These are phyloP conservation scores for Argya squamiceps DNA, from an alignment of 2,797 vertebrate species.

Conservation along the genomic window DNA sequence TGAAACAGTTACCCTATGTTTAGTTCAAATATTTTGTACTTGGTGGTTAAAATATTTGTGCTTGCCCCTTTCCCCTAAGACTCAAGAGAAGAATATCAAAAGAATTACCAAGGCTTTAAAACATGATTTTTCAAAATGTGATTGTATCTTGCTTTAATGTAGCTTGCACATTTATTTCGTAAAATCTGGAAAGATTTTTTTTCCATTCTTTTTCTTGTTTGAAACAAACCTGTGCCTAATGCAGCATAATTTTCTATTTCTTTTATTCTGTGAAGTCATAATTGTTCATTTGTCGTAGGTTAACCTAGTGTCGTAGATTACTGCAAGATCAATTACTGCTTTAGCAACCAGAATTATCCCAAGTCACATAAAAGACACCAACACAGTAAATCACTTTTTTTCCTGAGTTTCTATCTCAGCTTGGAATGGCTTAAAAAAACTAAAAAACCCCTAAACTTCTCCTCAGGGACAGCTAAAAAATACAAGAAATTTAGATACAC, in stretches of 20 bases:
- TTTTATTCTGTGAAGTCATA: conserved; percentile 60
- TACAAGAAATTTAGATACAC: background rate
- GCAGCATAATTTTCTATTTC: conserved; percentile 51
- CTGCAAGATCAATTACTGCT: conserved; percentile 63
- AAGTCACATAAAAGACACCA: conserved; percentile 31
- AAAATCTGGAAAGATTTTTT: background rate
- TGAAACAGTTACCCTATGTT: conserved; percentile 27
- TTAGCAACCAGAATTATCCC: conserved; percentile 63
- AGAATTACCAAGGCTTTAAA: background rate
- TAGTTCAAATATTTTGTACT: conserved; percentile 44
- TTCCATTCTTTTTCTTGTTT: background rate
- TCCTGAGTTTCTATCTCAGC: background rate
- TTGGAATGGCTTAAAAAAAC: background rate
- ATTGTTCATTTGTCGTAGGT: conserved; percentile 64
- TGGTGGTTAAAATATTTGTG: background rate
- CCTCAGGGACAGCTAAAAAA: background rate
- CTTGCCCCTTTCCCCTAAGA: background rate
- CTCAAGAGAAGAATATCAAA: background rate
- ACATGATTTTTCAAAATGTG: background rate
- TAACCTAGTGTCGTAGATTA: conserved; percentile 63
- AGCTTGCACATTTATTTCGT: conserved; percentile 7
- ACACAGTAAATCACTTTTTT: conserved; percentile 17
- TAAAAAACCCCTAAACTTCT: too few species aligned
- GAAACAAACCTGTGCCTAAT: conserved; percentile 59
- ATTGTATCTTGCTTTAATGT: conserved; percentile 22